A percentile compares a stretch with the other conserved stretches of the same genome.
Conservation (phyloP, 2,888 invertebrate species). For the Melanargia galathea region DNA sequence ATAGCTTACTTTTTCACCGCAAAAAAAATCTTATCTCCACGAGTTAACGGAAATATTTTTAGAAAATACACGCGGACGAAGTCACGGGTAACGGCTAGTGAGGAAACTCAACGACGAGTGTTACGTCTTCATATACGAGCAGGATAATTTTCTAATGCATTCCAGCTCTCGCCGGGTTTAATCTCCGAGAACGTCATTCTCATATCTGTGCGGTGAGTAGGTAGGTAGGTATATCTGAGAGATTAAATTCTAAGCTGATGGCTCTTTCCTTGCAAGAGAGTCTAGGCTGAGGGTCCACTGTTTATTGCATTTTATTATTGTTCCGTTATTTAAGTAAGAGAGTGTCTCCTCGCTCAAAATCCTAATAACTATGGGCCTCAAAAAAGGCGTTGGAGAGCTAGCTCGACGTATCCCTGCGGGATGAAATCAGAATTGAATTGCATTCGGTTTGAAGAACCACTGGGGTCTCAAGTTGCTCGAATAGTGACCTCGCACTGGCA, state of each 20-base stretch:
- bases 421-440: no score
- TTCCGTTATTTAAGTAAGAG: background rate
- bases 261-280: background rate
- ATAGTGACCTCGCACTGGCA: no score
- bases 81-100: background rate
- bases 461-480: no score
- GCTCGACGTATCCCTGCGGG: no score
- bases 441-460: no score
- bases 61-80: background rate
- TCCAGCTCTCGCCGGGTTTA: slow-evolving; percentile 22
- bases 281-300: background rate
- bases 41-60: no score
- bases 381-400: no score
- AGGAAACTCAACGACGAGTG: slow-evolving; percentile 21
- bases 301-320: background rate
- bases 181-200: slow-evolving; percentile 23
- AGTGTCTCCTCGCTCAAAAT: no score
- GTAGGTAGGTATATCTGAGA: slow-evolving; percentile 1
- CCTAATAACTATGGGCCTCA: no score
- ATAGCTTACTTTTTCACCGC: background rate
- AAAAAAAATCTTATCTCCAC: no score
- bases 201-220: slow-evolving; percentile 3
- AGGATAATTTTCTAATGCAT: slow-evolving; percentile 35
- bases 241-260: slow-evolving; percentile 16
- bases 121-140: slow-evolving; percentile 9